Base-by-base conservation (phyloP, 2,113 vertebrate genomes). In the Gallinago jamesoni region DNA sequence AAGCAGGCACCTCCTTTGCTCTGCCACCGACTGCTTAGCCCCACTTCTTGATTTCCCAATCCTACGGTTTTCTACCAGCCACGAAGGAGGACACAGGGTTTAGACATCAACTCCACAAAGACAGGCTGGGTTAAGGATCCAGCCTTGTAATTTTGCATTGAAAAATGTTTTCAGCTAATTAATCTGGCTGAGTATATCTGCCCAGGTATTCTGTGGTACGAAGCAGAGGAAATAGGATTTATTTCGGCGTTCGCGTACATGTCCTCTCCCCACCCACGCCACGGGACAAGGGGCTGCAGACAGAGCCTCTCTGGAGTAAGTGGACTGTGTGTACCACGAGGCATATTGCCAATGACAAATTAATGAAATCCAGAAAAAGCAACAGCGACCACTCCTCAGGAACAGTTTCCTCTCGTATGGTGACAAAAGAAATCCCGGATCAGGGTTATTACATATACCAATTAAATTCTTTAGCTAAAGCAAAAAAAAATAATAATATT, bases 381-480 rank as follows among this genome's bases (percentile, higher is more conserved):
- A 78, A 52, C 66, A 74, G 28, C 5, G 31, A 82, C 72, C 22
- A 52, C 33, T 79, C 74, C 52, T 77, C 41, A 41, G 66, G 76
- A 90, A 81, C 7, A 67, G 33, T 45, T 87, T 75, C 74, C 45
- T 84, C 57, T 95, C 63, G 33, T 47, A 74, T 17, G 56, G 84
- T 33, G 76, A 91, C 59, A 90, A 94, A 94, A 95, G 60, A 77
- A 88, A 88, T 85, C 41, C 64, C 16, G 0, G 75, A 79, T 60
- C 53, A 41, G 75, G 22, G 59, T 84, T 83, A 57, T 89, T 89
- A 64, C n/a, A 78, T 37, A 76, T 12, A 89, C 59, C 70, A 95
- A 94, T 92, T 95, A 95, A 60, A 92, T 79, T 30, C 79, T 94
- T 89, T 15, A 87, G 78, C 67, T 89, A 90, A 89, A 92, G 80